phyloP scores from a whole-genome alignment of 2,113 vertebrate genomes.

The Osmerus mordax region DNA sequence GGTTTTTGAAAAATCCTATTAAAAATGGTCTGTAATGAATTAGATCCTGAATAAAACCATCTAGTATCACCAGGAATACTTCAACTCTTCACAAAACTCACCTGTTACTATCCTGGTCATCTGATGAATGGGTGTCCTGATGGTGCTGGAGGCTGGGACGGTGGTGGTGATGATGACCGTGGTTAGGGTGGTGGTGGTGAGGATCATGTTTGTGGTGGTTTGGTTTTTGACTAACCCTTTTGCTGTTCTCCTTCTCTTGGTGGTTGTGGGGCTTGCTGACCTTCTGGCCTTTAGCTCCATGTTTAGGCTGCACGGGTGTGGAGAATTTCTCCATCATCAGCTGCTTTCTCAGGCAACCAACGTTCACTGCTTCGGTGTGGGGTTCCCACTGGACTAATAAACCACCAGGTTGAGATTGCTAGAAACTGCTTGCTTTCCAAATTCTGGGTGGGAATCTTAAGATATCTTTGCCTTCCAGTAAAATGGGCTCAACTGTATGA shows the following conservation, averaged over 20 bases:
- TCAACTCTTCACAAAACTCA: conserved; percentile 35
- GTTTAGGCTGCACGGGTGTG: conserved; percentile 24
- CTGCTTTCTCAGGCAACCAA: not conserved
- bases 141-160: conserved; percentile 20
- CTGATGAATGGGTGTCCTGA: conserved; percentile 35
- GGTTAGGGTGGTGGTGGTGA: conserved; percentile 30
- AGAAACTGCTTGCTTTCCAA: not conserved
- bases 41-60: too few relatives aligned
- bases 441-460: too few relatives aligned
- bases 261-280: conserved; percentile 29
- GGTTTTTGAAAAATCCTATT: too few relatives aligned
- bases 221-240: conserved; percentile 35
- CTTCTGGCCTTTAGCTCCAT: conserved; percentile 7
- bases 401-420: not conserved
- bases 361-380: not conserved
- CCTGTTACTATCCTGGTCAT: conserved; percentile 49
- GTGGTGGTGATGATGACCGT: conserved; percentile 35
- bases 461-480: too few relatives aligned
- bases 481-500: not conserved
- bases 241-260: conserved; percentile 34
- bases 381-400: not conserved
- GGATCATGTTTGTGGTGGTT: conserved; percentile 45
- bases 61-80: too few relatives aligned
- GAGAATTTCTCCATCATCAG: conserved; percentile 59
- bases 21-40: too few relatives aligned